Conservation (phyloP, 2,113 vertebrate species). For the Lepus timidus region DNA sequence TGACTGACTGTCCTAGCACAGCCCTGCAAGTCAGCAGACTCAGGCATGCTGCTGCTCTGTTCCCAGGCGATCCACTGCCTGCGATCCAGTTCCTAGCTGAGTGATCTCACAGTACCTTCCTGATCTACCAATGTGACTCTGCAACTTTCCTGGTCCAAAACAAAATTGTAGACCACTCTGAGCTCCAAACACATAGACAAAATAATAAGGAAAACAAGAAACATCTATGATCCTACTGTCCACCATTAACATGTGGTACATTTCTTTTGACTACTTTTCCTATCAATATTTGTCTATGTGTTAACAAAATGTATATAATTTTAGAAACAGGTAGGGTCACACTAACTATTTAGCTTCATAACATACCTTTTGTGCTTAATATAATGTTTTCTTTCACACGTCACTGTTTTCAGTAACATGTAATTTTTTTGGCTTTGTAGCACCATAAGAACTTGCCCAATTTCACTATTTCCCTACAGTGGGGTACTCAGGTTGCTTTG, state of each 20-base stretch:
- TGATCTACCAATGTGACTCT: slow-evolving; percentile 59
- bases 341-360: slow-evolving; percentile 12
- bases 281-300: background rate
- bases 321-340: background rate
- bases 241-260: background rate
- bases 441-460: background rate
- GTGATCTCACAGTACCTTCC: slow-evolving; percentile 64
- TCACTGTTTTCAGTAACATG: slow-evolving; percentile 47
- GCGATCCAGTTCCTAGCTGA: slow-evolving; percentile 71
- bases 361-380: background rate
- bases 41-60: slow-evolving; percentile 58
- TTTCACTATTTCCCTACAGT: slow-evolving; percentile 45
- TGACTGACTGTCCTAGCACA: slow-evolving; percentile 58
- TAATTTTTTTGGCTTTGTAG: slow-evolving; percentile 9
- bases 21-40: slow-evolving; percentile 56
- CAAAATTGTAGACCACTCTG: background rate
- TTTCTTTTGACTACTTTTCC: slow-evolving; percentile 1
- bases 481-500: background rate
- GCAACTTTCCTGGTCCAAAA: slow-evolving; percentile 2
- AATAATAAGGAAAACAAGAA: slow-evolving; percentile 34
- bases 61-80: slow-evolving; percentile 67
- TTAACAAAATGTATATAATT: slow-evolving; percentile 56
- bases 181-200: background rate
- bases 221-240: background rate
- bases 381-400: background rate